A percentile compares a stretch with the other conserved stretches of the same genome.
Evolutionary conservation across 92 coral and sea anemone genomes (phyloP).

Genomic region (Porites rus): DNA sequence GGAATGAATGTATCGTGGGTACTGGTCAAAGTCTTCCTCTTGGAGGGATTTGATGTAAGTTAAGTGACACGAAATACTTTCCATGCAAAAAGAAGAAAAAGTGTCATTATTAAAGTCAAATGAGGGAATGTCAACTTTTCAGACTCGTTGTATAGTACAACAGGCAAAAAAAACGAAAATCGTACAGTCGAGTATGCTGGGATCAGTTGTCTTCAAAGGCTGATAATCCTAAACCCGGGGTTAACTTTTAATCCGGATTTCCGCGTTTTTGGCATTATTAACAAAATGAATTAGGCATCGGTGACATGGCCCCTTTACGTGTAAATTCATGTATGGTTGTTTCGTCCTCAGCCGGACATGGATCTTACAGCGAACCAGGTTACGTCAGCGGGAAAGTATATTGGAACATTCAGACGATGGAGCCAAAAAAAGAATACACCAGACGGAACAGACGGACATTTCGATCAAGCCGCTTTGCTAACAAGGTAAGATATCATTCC

Average conservation of each 20-base stretch:
- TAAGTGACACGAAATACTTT: neutral
- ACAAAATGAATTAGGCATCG: too few relatives aligned
- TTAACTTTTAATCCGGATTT: too few relatives aligned
- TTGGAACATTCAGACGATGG: constrained; percentile 54
- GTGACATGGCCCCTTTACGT: neutral
- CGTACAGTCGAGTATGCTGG: too few relatives aligned
- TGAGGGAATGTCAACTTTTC: too few relatives aligned
- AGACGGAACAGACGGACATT: constrained; percentile 61
- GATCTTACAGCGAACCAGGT: constrained; percentile 61
- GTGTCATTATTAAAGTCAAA: too few relatives aligned
- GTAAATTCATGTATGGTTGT: neutral
- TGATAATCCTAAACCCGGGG: too few relatives aligned
- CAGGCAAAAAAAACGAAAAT: too few relatives aligned
- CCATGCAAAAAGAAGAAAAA: too few relatives aligned
- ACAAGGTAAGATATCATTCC: constrained; percentile 53
- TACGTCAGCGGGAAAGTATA: constrained; percentile 52
- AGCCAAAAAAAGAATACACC: constrained; percentile 55
- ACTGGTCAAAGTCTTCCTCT: constrained; percentile 78
- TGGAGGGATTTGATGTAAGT: constrained; percentile 83
- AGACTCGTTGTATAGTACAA: too few relatives aligned
- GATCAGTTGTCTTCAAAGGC: too few relatives aligned
- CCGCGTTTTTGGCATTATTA: too few relatives aligned
- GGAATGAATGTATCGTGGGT: constrained; percentile 77
- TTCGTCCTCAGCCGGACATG: constrained; percentile 66
- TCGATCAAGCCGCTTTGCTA: constrained; percentile 73